These are phyloP conservation scores for Uria aalge DNA, from an alignment of 2,113 vertebrate genomes.

Conservation along the genomic window DNA sequence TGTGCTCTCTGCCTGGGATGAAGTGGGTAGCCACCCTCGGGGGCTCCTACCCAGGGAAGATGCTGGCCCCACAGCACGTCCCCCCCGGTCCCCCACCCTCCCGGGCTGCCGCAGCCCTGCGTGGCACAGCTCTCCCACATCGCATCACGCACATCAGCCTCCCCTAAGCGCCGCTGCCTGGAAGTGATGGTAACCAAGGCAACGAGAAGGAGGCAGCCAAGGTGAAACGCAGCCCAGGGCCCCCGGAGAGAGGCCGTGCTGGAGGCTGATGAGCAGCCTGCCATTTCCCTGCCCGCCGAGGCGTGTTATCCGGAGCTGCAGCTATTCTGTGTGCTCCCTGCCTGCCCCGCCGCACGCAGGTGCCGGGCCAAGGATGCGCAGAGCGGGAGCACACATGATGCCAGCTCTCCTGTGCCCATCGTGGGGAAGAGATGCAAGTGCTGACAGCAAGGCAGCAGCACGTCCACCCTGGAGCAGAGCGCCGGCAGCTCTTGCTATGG, in stretches of 20 bases:
- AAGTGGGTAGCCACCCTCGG: accelerated
- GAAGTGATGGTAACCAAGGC: constrained; percentile 65
- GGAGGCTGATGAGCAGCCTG: constrained; percentile 53
- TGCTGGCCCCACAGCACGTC: not conserved
- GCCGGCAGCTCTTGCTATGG: not conserved
- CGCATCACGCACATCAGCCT: constrained; percentile 23
- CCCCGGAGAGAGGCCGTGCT: constrained; percentile 49
- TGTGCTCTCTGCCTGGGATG: not conserved
- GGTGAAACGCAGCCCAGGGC: constrained; percentile 60
- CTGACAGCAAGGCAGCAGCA: not conserved
- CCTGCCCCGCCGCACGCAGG: not conserved
- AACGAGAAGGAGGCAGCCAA: constrained; percentile 65
- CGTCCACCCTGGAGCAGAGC: accelerated
- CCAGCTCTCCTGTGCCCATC: not conserved
- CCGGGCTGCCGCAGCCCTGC: not conserved
- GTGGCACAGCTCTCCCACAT: not conserved
- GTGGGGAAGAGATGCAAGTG: not conserved
- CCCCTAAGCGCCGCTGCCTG: not conserved
- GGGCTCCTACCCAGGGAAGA: not conserved
- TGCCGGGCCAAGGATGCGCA: not conserved
- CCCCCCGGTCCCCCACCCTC: not conserved
- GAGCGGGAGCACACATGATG: not conserved
- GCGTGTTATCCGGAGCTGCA: constrained; percentile 13
- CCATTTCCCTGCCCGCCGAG: constrained; percentile 40
- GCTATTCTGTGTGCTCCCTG: not conserved